A percentile compares a stretch with the other conserved stretches of the same genome.
Conservation (phyloP, 35 echinoderm and acorn worm genomes). For the Heliocidaris tuberculata region DNA sequence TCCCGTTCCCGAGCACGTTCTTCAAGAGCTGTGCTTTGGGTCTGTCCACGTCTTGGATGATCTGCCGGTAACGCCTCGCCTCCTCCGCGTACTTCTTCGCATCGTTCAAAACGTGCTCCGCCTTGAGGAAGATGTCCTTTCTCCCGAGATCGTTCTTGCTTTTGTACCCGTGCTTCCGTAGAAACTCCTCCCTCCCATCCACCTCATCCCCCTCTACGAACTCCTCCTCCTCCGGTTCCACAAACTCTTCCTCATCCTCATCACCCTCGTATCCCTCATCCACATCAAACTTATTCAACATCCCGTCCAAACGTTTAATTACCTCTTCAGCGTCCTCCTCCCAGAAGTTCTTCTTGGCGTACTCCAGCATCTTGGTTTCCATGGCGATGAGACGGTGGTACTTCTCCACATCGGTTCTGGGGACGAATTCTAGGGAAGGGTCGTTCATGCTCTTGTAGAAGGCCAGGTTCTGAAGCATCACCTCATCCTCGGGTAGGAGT, state of each 20-base stretch:
- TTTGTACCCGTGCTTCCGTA: constrained; percentile 25
- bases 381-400: constrained; percentile 53
- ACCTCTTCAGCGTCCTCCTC: constrained; percentile 71
- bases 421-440: constrained; percentile 50
- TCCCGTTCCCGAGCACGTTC: constrained; percentile 34
- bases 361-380: constrained; percentile 72
- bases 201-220: background rate
- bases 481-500: constrained; percentile 69
- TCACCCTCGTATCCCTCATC: constrained; percentile 27
- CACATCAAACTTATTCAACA: constrained; percentile 46
- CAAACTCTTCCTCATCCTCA: constrained; percentile 33
- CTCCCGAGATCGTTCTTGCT: constrained; percentile 34
- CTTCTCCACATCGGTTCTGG: constrained; percentile 53
- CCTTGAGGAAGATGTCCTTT: constrained; percentile 27
- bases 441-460: constrained; percentile 71
- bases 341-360: constrained; percentile 79
- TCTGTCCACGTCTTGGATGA: background rate
- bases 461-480: constrained; percentile 75
- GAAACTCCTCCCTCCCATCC: constrained; percentile 22
- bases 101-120: constrained; percentile 33
- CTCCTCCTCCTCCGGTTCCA: constrained; percentile 2
- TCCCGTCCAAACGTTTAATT: constrained; percentile 34
- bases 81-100: constrained; percentile 43
- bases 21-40: constrained; percentile 31
- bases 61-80: background rate